phyloP scores from a whole-genome alignment of 2,113 vertebrate species.

The Willisornis vidua region DNA sequence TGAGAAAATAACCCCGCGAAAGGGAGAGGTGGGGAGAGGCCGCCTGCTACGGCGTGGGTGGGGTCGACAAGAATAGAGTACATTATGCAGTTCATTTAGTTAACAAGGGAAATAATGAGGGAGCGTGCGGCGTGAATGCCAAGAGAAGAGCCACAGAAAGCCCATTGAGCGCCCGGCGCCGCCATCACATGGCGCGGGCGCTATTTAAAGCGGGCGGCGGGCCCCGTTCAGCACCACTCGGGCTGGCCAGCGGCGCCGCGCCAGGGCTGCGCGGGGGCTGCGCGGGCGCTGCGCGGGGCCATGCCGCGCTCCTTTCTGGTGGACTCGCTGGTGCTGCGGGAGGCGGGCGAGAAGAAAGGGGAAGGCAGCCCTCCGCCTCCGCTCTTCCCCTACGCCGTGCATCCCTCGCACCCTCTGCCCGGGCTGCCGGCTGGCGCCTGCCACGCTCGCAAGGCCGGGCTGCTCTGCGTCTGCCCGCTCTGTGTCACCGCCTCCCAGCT shows the following conservation, averaged over 20 bases:
- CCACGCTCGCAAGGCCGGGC: conserved; percentile 92
- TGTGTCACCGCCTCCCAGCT: conserved; percentile 93
- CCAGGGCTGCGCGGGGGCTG: conserved; percentile 1
- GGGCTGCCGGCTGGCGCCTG: conserved; percentile 85
- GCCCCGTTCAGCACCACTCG: conserved; percentile 93
- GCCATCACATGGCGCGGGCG: conserved; percentile 91
- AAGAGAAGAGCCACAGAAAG: conserved; percentile 97
- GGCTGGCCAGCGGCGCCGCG: conserved; percentile 86
- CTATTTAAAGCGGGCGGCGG: conserved; percentile 88
- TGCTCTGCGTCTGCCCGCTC: conserved; percentile 95
- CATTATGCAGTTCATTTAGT: conserved; percentile 99
- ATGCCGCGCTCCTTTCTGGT: conserved; percentile 98
- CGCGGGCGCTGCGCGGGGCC: conserved; percentile 47
- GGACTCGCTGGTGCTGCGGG: conserved; percentile 95
- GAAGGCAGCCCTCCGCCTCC: conserved; percentile 85
- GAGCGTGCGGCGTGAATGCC: conserved; percentile 99
- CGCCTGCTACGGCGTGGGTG: conserved; percentile 94
- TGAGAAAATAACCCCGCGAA: conserved; percentile 82
- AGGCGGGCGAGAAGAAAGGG: conserved; percentile 84
- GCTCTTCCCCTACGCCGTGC: conserved; percentile 91
- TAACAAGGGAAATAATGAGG: conserved; percentile 99
- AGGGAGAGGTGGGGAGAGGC: conserved; percentile 79
- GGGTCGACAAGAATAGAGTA: conserved; percentile 98
- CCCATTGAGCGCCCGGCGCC: conserved; percentile 93
- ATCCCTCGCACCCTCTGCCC: conserved; percentile 88